Conservation (phyloP, 1,140 invertebrate genomes). For the Triops cancriformis region DNA sequence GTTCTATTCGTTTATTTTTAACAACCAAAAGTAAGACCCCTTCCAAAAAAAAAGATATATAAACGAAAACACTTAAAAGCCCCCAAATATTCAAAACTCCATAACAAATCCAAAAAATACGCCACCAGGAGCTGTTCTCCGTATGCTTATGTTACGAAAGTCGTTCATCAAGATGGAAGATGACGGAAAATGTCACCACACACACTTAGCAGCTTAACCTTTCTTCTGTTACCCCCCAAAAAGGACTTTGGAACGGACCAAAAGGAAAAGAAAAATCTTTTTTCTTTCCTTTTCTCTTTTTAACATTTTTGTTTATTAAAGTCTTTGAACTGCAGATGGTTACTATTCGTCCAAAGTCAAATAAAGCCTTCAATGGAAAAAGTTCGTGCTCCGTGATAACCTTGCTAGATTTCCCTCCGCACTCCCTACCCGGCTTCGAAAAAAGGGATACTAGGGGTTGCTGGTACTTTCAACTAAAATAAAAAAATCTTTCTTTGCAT, state of each 20-base stretch:
- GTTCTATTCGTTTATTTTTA: no score
- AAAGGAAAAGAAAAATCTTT: background rate
- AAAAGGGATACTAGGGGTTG: no score
- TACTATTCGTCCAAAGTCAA: background rate
- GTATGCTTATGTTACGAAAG: background rate
- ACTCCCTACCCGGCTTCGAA: no score
- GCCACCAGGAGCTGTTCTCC: background rate
- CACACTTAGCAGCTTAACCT: background rate
- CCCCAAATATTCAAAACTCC: no score
- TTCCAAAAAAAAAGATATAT: no score
- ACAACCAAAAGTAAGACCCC: no score
- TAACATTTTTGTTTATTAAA: background rate
- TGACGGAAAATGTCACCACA: background rate
- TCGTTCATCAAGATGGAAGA: background rate
- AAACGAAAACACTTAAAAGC: no score
- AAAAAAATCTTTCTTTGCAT: conserved; percentile 2
- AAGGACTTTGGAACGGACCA: background rate
- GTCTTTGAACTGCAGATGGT: background rate
- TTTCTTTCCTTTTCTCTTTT: no score
- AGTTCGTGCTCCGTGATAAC: conserved; percentile 9
- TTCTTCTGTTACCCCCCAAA: background rate
- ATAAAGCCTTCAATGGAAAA: background rate
- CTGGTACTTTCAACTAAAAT: no score
- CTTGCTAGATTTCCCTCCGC: conserved; percentile 7
- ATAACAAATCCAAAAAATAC: no score